A percentile compares a stretch with the other conserved stretches of the same genome.
Conservation (phyloP, 2,113 vertebrate species). For the Mola mola region DNA sequence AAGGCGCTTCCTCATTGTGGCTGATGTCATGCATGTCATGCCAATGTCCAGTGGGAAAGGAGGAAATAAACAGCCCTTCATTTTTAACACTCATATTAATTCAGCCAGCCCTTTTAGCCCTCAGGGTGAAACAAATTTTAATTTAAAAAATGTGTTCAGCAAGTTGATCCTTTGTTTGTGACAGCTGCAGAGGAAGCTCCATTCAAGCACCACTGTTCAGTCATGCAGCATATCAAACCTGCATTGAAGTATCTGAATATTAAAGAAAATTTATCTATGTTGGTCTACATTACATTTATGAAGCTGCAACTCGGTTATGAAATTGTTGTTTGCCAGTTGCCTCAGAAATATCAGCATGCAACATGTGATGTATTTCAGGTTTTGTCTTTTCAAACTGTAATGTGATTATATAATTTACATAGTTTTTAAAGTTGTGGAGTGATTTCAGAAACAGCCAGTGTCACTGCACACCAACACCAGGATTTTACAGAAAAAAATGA, state of each 20-base stretch:
- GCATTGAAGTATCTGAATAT: neutral
- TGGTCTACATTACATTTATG: too few species aligned
- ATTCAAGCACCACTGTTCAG: neutral
- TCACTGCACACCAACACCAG: too few species aligned
- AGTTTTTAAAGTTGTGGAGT: too few species aligned
- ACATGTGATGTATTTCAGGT: too few species aligned
- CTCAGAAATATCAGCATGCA: too few species aligned
- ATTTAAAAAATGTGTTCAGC: constrained; percentile 17
- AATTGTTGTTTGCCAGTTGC: too few species aligned
- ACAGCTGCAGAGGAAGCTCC: constrained; percentile 15
- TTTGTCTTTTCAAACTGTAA: too few species aligned
- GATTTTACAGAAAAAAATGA: too few species aligned
- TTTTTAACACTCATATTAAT: constrained; percentile 28
- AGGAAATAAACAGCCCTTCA: constrained; percentile 1
- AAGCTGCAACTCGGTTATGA: too few species aligned
- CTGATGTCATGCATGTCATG: constrained; percentile 41
- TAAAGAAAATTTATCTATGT: too few species aligned
- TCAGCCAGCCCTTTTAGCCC: constrained; percentile 25
- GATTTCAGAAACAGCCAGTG: too few species aligned
- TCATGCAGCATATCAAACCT: neutral
- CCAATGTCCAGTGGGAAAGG: constrained; percentile 12
- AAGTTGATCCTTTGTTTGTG: constrained; percentile 6
- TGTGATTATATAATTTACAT: too few species aligned
- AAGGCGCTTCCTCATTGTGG: neutral
- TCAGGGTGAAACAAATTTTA: constrained; percentile 10